phyloP scores from a whole-genome alignment of 1,140 invertebrate species.

The Cyclargus thomasi region DNA sequence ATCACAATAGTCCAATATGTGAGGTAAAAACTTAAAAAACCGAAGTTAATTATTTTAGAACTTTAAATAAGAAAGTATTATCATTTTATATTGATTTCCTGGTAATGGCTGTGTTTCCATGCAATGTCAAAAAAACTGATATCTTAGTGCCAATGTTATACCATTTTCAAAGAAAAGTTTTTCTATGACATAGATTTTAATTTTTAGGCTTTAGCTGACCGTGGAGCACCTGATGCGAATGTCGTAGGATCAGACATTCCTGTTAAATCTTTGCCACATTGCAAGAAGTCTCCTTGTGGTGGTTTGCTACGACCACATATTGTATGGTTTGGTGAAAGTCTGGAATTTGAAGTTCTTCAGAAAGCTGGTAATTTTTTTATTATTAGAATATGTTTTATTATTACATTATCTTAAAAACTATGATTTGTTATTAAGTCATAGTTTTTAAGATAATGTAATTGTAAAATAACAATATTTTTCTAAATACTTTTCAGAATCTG shows the following conservation, averaged over 20 bases:
- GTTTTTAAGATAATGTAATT: no score
- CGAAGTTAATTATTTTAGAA: no score
- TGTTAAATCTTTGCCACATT: slow-evolving; percentile 82
- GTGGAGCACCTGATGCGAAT: slow-evolving; percentile 65
- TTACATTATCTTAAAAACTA: no score
- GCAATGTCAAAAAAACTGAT: no score
- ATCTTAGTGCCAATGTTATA: no score
- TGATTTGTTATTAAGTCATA: no score
- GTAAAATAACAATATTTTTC: no score
- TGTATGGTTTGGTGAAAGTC: slow-evolving; percentile 93
- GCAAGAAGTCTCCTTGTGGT: slow-evolving; percentile 78
- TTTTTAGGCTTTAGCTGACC: slow-evolving; percentile 53
- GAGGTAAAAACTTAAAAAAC: slow-evolving; percentile 45
- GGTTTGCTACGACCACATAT: slow-evolving; percentile 89
- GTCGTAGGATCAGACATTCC: slow-evolving; percentile 77
- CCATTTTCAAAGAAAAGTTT: no score
- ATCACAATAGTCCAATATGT: slow-evolving; percentile 90
- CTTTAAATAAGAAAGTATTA: no score
- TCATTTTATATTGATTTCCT: no score
- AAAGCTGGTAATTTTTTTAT: slow-evolving; percentile 73
- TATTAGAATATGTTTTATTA: no score
- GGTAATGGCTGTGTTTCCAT: neutral
- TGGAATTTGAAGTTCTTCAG: slow-evolving; percentile 80
- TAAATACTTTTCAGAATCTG: slow-evolving; percentile 76
- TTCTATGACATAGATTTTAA: neutral